These are phyloP conservation scores for Fragum sueziense DNA, from an alignment of 2,888 invertebrate genomes.

Conservation along the genomic window DNA sequence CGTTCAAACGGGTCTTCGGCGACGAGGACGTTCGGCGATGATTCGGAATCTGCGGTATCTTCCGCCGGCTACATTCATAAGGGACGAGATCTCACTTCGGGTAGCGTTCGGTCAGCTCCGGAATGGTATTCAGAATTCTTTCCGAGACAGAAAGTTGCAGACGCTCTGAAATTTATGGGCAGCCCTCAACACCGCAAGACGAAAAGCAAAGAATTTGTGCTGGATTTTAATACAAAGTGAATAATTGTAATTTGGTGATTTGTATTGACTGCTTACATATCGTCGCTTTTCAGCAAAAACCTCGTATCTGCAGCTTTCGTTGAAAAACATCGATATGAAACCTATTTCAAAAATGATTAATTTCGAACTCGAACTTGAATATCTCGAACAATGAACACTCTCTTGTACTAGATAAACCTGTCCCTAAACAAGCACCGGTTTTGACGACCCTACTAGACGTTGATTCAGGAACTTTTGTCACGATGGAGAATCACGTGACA, in stretches of 20 bases:
- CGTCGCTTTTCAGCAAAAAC: no score
- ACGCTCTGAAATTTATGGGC: slow-evolving; percentile 59
- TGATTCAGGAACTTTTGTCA: no score
- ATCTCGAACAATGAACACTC: no score
- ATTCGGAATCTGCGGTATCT: neutral
- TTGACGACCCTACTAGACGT: no score
- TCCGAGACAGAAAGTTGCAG: slow-evolving; percentile 51
- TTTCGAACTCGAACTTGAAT: no score
- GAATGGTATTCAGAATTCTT: slow-evolving; percentile 55
- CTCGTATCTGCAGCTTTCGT: neutral
- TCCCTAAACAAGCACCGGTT: no score
- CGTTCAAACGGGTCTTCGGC: neutral
- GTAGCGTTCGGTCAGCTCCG: slow-evolving; percentile 34
- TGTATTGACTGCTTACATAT: neutral
- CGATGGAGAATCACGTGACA: no score
- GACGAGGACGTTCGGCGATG: neutral
- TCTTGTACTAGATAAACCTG: no score
- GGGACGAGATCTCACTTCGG: neutral
- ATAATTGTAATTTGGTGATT: slow-evolving; percentile 4
- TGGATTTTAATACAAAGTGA: slow-evolving; percentile 46
- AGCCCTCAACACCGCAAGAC: slow-evolving; percentile 37
- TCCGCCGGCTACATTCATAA: neutral
- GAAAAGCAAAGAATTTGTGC: slow-evolving; percentile 45
- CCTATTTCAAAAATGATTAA: no score
- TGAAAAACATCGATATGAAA: neutral